Base-by-base conservation (phyloP, 2,113 vertebrate species). In the Oreotragus oreotragus region DNA sequence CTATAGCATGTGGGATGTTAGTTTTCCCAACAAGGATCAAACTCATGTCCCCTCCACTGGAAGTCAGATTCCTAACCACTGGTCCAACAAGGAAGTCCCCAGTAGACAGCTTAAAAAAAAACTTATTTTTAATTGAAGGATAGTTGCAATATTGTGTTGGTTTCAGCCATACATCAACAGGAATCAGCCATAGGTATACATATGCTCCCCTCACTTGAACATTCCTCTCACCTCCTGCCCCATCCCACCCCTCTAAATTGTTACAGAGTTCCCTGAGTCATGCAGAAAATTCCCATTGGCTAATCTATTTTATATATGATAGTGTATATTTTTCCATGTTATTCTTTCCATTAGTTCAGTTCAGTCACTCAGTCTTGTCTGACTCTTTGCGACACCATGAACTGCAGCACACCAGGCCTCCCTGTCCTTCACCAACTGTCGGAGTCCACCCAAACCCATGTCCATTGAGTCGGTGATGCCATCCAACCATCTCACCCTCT, bases 371-470 rank as follows among this genome's bases (percentile, higher is more conserved):
- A 19, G 17, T 66, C 16, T 2, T 36, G 33, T 66, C 16, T 19
- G 4, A 66, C 33, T 70, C 64, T 19, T 66, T 70, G 64, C 1
- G 4, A 70, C 33, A n/a, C 17, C 64, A 36, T 21, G 33, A 36
- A 36, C n/a, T 4, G 0, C 17, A 36, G 64, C 64, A 70, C 2
- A 0, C 17, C n/a, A 70, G n/a, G 17, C n/a, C n/a, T 70, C 17
- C n/a, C n/a, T 70, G n/a, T 70, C 64, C 64, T 21, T 70, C 64
- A 70, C 17, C 33, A 70, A 36, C 17, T 36, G 4, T 17, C 0
- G 0, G n/a, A 70, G 17, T 70, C 17, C n/a, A 70, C n/a, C 4
- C 64, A 11, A 70, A 11, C 17, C 8, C 64, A 70, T 36, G 16
- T 36, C 16, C 64, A 36, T 19, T 2, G 64, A 19, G 33, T n/a